phyloP scores from a whole-genome alignment of 2,113 vertebrate species.

The Gymnogyps californianus region DNA sequence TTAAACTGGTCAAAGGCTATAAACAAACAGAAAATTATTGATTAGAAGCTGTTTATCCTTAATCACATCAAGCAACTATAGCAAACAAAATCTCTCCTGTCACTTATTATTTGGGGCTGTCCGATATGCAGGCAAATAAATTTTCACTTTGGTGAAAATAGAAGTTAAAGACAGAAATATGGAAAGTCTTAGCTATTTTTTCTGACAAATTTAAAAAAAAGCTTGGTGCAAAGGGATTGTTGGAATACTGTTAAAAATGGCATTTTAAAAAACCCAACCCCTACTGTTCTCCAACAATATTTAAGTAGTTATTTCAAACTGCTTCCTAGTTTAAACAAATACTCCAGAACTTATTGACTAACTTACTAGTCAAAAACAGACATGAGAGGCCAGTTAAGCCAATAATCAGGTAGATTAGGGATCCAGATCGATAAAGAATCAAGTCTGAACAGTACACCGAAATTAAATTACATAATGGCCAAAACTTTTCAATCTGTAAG shows the following conservation, averaged over 20 bases:
- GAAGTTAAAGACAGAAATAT: background rate
- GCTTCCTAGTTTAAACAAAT: background rate
- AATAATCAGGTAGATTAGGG: background rate
- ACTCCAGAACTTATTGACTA: background rate
- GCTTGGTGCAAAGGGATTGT: too few relatives aligned
- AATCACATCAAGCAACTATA: background rate
- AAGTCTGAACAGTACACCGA: background rate
- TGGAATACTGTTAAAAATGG: background rate
- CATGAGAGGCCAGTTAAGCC: background rate
- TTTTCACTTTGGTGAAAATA: background rate
- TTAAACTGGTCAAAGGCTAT: background rate
- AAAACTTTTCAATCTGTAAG: background rate
- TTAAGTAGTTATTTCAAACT: background rate
- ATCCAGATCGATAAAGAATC: background rate
- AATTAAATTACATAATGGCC: background rate
- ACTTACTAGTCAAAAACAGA: background rate
- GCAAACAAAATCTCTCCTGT: background rate
- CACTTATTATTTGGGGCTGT: background rate
- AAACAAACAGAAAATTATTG: background rate
- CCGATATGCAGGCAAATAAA: background rate
- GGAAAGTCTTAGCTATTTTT: background rate
- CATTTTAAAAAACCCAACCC: background rate
- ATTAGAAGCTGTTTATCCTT: background rate
- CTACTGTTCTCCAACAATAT: background rate
- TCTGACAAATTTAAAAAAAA: background rate